Conservation (phyloP, 1,140 invertebrate species). For the Ostrea edulis region DNA sequence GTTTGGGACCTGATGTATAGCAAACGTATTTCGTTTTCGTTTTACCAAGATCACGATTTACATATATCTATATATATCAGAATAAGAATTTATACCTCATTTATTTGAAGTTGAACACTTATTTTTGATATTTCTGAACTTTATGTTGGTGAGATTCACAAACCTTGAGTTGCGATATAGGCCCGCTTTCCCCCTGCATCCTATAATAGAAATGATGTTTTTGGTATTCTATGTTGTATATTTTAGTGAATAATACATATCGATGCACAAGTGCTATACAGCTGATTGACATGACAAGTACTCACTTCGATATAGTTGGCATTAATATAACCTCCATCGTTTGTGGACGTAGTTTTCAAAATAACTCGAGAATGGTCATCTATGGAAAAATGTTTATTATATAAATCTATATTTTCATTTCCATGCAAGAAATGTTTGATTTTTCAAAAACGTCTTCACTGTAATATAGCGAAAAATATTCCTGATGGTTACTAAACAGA, state of each 20-base stretch:
- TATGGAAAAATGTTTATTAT: not conserved
- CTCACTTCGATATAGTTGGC: not conserved
- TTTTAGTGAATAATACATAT: no score
- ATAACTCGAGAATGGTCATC: not conserved
- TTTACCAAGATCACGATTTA: no score
- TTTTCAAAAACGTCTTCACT: not conserved
- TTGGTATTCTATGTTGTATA: no score
- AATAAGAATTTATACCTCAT: no score
- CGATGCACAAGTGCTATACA: not conserved
- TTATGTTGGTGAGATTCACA: not conserved
- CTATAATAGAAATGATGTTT: not conserved
- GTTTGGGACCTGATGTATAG: constrained; percentile 37
- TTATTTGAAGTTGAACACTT: no score
- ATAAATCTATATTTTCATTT: not conserved
- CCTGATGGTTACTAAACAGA: no score
- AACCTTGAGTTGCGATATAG: not conserved
- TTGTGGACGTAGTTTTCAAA: not conserved
- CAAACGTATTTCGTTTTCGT: no score
- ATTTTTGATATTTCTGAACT: no score
- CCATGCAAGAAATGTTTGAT: not conserved
- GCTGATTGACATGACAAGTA: not conserved
- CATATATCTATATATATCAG: no score
- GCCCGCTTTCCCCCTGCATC: not conserved
- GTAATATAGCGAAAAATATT: not conserved
- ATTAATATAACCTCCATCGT: not conserved